phyloP scores from a whole-genome alignment of 2,888 invertebrate species.

The Mesochorus sp. region DNA sequence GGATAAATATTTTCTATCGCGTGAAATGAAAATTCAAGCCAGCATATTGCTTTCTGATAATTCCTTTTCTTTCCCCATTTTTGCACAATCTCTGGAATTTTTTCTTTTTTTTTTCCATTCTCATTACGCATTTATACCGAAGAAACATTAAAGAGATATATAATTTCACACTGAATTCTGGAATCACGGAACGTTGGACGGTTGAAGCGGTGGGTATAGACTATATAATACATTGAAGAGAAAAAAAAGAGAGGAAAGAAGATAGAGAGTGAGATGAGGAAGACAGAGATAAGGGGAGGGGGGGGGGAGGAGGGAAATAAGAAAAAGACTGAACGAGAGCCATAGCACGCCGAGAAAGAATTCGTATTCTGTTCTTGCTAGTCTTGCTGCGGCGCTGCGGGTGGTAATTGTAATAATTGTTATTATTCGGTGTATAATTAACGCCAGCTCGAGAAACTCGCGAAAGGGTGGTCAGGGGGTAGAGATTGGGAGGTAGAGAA shows the following conservation, averaged over 20 bases:
- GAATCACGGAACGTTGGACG: constrained; percentile 45
- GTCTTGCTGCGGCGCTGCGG: constrained; percentile 65
- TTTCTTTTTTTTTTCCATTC: neutral
- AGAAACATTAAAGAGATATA: constrained; percentile 51
- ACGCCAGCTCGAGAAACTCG: constrained; percentile 71
- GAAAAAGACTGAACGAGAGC: constrained; percentile 3
- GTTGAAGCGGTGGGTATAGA: neutral
- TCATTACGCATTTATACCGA: constrained; percentile 33
- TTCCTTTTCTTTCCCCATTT: constrained; percentile 8
- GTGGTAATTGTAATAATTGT: constrained; percentile 79
- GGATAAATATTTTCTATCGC: too few relatives aligned
- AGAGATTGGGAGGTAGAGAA: neutral
- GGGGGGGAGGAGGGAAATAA: neutral
- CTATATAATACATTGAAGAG: neutral
- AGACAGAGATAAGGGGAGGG: constrained; percentile 9
- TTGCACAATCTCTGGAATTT: neutral
- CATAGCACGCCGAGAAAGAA: constrained; percentile 54
- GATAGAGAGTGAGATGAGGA: neutral
- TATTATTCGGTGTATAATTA: constrained; percentile 80
- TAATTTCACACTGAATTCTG: constrained; percentile 56
- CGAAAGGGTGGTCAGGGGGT: constrained; percentile 45
- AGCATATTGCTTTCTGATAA: too few relatives aligned
- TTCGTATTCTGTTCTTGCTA: constrained; percentile 66
- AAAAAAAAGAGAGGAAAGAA: neutral
- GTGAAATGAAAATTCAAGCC: too few relatives aligned